Conservation (phyloP, 2,888 invertebrate genomes). For the Apamea crenata region DNA sequence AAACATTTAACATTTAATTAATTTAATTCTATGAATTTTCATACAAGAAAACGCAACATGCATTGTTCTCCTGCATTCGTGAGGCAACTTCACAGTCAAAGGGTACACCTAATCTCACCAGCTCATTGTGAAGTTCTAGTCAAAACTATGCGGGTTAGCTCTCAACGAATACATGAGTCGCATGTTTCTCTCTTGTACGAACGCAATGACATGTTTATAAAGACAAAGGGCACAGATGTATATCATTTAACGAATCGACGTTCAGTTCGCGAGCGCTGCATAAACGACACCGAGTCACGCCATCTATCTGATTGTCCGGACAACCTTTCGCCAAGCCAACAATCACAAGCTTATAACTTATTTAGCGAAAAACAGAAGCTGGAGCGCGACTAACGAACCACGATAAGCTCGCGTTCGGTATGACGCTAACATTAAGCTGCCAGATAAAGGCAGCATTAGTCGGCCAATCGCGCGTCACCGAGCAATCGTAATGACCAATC, state of each 20-base stretch:
- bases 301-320: constrained; percentile 88
- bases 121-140: constrained; percentile 75
- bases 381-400: constrained; percentile 86
- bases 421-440: constrained; percentile 85
- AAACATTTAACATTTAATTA: constrained; percentile 65
- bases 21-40: constrained; percentile 61
- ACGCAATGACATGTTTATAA: constrained; percentile 88
- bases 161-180: constrained; percentile 79
- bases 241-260: constrained; percentile 90
- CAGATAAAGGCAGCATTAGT: constrained; percentile 84
- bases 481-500: constrained; percentile 88
- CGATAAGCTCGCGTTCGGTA: constrained; percentile 85
- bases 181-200: constrained; percentile 82
- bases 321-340: constrained; percentile 82
- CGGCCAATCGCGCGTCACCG: constrained; percentile 86
- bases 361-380: constrained; percentile 88
- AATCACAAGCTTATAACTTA: constrained; percentile 89
- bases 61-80: constrained; percentile 68
- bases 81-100: constrained; percentile 73
- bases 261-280: constrained; percentile 84
- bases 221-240: constrained; percentile 88
- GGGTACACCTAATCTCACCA: constrained; percentile 73
- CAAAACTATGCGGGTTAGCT: constrained; percentile 83
- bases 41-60: constrained; percentile 58
- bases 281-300: constrained; percentile 90